phyloP scores from a whole-genome alignment of 2,888 invertebrate species.

The Alitta virens region DNA sequence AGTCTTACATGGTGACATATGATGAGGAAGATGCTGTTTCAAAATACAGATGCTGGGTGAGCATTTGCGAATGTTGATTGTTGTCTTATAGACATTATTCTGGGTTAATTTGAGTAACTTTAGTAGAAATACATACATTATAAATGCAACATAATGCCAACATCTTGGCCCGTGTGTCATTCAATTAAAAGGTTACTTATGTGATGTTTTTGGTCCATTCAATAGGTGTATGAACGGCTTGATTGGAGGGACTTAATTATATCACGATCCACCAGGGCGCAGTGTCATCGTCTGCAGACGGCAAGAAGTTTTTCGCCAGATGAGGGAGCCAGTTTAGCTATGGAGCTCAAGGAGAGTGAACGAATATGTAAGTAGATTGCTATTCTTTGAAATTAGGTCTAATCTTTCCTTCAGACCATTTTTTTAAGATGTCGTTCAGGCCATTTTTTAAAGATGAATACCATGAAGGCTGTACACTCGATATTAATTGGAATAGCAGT shows the following conservation, averaged over 20 bases:
- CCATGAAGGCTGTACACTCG: neutral
- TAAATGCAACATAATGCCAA: too few relatives aligned
- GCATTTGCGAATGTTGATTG: too few relatives aligned
- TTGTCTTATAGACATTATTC: too few relatives aligned
- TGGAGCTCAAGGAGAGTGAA: conserved; percentile 89
- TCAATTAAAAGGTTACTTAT: too few relatives aligned
- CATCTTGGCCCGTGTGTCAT: too few relatives aligned
- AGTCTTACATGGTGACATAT: conserved; percentile 92
- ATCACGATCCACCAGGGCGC: conserved; percentile 87
- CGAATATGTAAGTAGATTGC: conserved; percentile 70
- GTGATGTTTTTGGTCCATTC: too few relatives aligned
- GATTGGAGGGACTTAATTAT: conserved; percentile 84
- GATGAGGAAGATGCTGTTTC: conserved; percentile 95
- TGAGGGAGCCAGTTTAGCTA: conserved; percentile 81
- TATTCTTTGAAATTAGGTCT: too few relatives aligned
- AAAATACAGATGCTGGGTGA: conserved; percentile 93
- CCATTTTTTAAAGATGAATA: neutral
- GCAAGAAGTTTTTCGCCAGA: conserved; percentile 86
- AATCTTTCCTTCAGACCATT: too few relatives aligned
- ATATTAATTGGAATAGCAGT: too few relatives aligned
- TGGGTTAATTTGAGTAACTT: too few relatives aligned
- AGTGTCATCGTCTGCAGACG: conserved; percentile 84
- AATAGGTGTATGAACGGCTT: conserved; percentile 76
- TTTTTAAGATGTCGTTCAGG: too few relatives aligned
- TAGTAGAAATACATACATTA: too few relatives aligned